Base-by-base conservation (phyloP, 2,797 vertebrate genomes). In the Amphiprion clarkii region DNA sequence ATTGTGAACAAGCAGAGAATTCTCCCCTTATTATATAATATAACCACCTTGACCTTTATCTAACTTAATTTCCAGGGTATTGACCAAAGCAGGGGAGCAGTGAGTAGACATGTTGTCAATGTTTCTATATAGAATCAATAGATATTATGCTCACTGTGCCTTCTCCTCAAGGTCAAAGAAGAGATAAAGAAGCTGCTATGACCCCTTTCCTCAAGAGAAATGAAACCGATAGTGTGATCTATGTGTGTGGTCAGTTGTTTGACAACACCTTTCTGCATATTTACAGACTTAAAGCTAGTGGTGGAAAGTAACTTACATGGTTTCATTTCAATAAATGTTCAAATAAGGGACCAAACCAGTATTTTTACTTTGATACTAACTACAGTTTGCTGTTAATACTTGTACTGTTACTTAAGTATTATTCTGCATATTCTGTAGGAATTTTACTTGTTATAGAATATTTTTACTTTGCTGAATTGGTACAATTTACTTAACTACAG, bases 51-150 rank as follows among this genome's bases (percentile, higher is more conserved):
- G 63, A 84, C 59, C 79, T 79, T 79, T 80, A 51, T 62, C 62
- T 76, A 83, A 86, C 53, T 58, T 0, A 10, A 85, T 85, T 74
- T 74, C 25, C 36, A 40, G 5, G 36, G 68, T 77, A 76, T 76
- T 83, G 79, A 82, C 10, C 60, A 63, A 48, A 82, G 73, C 23
- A 53, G 49, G 60, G 57, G 23, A 75, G 49, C 48, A 81, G 53
- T 31, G 42, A 42, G 29, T 19, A 66, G 59, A 54, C 57, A 33
- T 42, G 61, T 58, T 71, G 69, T 51, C 53, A 77, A 78, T 71
- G 70, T 76, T 76, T 76, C n/a, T 71, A 61, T 48, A 65, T 21
- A 71, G 36, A 77, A 84, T 85, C 71, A 52, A 76, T 72, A 76
- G 17, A 79, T 81, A 60, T 72, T 60, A 58, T 14, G 25, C 69